These are phyloP conservation scores for Zaprionus kolodkinae DNA, from an alignment of 1,140 invertebrate species.

Conservation along the genomic window DNA sequence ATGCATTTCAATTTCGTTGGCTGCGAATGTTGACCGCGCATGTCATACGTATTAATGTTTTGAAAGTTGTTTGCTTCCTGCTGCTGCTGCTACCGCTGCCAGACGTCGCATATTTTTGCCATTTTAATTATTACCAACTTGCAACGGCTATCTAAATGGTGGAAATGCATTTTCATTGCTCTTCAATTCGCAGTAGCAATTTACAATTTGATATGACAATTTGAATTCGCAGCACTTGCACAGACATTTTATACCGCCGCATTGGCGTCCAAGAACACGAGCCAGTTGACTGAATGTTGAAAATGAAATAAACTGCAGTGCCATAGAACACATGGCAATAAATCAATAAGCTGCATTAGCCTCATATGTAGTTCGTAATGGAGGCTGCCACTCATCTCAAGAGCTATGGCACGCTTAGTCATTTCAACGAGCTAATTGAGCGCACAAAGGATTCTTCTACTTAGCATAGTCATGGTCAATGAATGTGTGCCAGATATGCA, in stretches of 20 bases:
- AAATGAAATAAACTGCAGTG: slow-evolving; percentile 1
- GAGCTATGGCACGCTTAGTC: slow-evolving; percentile 55
- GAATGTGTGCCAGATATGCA: neutral
- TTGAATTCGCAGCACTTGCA: slow-evolving; percentile 1
- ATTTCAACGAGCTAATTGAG: slow-evolving; percentile 42
- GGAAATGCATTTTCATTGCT: slow-evolving; percentile 23
- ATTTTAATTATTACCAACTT: slow-evolving; percentile 62
- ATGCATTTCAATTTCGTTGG: slow-evolving; percentile 67
- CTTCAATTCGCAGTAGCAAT: slow-evolving; percentile 9
- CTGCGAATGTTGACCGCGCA: slow-evolving; percentile 68
- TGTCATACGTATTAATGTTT: slow-evolving; percentile 69
- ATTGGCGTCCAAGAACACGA: slow-evolving; percentile 6
- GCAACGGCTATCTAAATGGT: slow-evolving; percentile 25
- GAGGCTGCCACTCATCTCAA: slow-evolving; percentile 32
- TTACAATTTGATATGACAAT: neutral
- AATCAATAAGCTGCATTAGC: slow-evolving; percentile 58
- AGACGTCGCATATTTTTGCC: slow-evolving; percentile 35
- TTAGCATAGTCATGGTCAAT: slow-evolving; percentile 23
- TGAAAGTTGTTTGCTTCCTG: slow-evolving; percentile 81
- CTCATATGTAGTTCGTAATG: slow-evolving; percentile 11
- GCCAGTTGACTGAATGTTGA: slow-evolving; percentile 41
- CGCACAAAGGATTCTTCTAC: slow-evolving; percentile 11
- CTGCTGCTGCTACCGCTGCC: slow-evolving; percentile 20
- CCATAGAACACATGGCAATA: slow-evolving; percentile 12
- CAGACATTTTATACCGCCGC: slow-evolving; percentile 13